Percentiles rank a stretch among this genome's conserved stretches.
phyloP scores from a whole-genome alignment of 2,113 vertebrate species.

The Pheucticus melanocephalus region DNA sequence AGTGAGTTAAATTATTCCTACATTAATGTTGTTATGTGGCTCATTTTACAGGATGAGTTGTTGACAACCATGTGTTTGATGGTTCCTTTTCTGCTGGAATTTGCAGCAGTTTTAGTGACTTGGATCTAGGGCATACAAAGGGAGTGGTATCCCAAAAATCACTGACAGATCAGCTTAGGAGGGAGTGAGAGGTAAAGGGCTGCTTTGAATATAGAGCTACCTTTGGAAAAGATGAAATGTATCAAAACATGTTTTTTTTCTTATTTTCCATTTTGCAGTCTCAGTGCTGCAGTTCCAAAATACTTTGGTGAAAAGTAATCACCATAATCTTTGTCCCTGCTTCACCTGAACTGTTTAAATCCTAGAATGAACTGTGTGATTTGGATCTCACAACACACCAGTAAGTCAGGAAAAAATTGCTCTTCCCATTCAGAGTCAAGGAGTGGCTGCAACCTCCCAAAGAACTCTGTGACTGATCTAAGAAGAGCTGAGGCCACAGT shows the following conservation, averaged over 20 bases:
- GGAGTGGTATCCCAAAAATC: not conserved
- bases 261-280: not conserved
- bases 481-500: not conserved
- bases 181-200: not conserved
- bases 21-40: not conserved
- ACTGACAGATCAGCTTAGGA: not conserved
- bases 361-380: not conserved
- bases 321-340: not conserved
- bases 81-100: not conserved
- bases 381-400: not conserved
- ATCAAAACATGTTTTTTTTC: not conserved
- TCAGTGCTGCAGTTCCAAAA: not conserved
- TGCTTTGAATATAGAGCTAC: not conserved
- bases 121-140: not conserved
- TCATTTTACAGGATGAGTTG: not conserved
- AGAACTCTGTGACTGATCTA: not conserved
- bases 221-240: not conserved
- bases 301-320: not conserved
- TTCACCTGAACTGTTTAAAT: not conserved
- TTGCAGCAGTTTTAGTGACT: not conserved
- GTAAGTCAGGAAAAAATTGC: not conserved
- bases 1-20: not conserved
- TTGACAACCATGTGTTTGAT: not conserved
- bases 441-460: not conserved
- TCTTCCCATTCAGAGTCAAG: not conserved